Conservation (phyloP, 2,888 invertebrate genomes). For the Bugulina stolonifera region DNA sequence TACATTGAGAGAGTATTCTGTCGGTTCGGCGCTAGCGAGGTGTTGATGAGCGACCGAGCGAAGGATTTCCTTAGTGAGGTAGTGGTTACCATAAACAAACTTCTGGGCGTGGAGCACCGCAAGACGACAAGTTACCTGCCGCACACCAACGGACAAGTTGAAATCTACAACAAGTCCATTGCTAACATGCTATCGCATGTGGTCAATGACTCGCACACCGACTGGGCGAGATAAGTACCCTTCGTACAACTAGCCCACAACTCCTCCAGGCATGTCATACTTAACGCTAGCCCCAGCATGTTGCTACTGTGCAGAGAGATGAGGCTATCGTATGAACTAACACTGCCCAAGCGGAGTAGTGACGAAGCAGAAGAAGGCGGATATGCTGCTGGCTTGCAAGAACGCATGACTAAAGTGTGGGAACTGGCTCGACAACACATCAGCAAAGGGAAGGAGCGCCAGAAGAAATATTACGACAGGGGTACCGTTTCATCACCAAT, state of each 20-base stretch:
- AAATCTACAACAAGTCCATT: neutral
- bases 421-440: neutral
- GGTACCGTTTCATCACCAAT: neutral
- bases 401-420: neutral
- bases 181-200: conserved; percentile 8
- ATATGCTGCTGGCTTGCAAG: neutral
- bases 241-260: neutral
- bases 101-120: neutral
- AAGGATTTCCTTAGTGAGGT: neutral
- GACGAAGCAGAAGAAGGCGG: neutral
- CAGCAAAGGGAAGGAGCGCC: neutral
- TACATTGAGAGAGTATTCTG: conserved; percentile 1
- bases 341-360: neutral
- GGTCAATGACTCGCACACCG: neutral
- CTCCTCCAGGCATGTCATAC: neutral
- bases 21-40: neutral
- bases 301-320: neutral
- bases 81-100: neutral
- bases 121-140: neutral
- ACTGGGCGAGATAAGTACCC: neutral
- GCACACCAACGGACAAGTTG: conserved; percentile 7
- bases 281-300: neutral
- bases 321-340: neutral
- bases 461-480: conserved; percentile 14
- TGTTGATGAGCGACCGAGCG: neutral